Evolutionary conservation across 2,888 invertebrate species (phyloP).

Genomic region (Lagria hirta): DNA sequence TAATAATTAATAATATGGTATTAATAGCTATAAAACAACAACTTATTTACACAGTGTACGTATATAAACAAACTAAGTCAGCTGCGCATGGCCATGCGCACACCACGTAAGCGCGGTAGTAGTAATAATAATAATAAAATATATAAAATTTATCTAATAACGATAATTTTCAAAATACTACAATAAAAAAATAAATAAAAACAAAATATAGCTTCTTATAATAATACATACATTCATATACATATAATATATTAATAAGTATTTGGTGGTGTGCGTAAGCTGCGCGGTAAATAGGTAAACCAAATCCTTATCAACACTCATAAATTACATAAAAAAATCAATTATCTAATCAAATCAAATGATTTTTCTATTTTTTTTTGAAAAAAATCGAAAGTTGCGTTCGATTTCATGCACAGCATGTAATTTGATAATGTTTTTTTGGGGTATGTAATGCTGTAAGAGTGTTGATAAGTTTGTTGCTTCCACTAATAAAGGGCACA

Average conservation of each 20-base stretch:
- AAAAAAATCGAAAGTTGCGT: no score
- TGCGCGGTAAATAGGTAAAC: slow-evolving; percentile 30
- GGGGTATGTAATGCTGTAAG: slow-evolving; percentile 12
- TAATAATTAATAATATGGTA: slow-evolving; percentile 53
- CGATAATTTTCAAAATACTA: slow-evolving; percentile 52
- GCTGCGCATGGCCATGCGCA: slow-evolving; percentile 37
- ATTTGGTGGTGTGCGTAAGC: slow-evolving; percentile 41
- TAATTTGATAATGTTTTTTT: no score
- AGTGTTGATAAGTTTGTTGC: no score
- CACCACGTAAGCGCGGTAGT: slow-evolving; percentile 37
- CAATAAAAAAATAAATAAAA: slow-evolving; percentile 56
- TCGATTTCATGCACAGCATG: no score
- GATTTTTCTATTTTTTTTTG: no score
- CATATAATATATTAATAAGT: slow-evolving; percentile 39
- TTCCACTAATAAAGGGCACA: no score
- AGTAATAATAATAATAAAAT: slow-evolving; percentile 49
- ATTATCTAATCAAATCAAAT: no score
- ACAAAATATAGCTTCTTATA: slow-evolving; percentile 50
- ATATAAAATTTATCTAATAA: slow-evolving; percentile 54
- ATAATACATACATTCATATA: slow-evolving; percentile 44
- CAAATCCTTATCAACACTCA: no score
- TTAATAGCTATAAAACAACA: slow-evolving; percentile 57
- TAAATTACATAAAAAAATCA: no score
- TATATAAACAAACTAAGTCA: slow-evolving; percentile 52
- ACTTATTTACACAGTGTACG: slow-evolving; percentile 55